Conservation (phyloP, 1,140 invertebrate species). For the Venturia canescens region DNA sequence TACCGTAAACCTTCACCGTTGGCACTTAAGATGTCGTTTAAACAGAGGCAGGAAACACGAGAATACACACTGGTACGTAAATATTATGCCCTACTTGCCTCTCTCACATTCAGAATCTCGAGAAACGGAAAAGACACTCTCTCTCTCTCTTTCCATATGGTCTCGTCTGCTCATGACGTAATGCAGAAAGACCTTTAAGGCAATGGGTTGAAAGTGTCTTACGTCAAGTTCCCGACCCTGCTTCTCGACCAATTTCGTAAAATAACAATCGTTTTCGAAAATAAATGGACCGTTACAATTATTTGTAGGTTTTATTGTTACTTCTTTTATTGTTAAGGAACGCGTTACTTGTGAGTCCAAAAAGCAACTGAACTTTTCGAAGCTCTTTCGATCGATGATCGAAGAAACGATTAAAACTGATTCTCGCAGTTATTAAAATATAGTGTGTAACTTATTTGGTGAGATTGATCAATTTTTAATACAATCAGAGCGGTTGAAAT, state of each 20-base stretch:
- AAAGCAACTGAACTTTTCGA: too few species aligned
- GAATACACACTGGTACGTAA: slow-evolving; percentile 72
- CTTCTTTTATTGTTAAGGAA: too few species aligned
- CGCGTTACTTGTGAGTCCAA: too few species aligned
- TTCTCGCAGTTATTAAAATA: too few species aligned
- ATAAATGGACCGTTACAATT: too few species aligned
- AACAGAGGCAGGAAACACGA: slow-evolving; percentile 74
- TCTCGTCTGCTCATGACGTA: slow-evolving; percentile 69
- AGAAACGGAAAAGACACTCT: slow-evolving; percentile 1
- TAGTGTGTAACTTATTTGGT: too few species aligned
- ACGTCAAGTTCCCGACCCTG: background rate
- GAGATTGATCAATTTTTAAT: too few species aligned
- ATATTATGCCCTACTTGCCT: slow-evolving; percentile 72
- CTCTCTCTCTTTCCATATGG: slow-evolving; percentile 61
- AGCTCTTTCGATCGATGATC: too few species aligned
- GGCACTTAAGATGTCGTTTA: slow-evolving; percentile 76
- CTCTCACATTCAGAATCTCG: slow-evolving; percentile 33
- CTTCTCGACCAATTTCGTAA: background rate
- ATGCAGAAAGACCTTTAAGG: slow-evolving; percentile 45
- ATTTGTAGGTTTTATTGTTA: too few species aligned
- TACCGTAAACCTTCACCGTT: slow-evolving; percentile 65
- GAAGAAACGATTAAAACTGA: too few species aligned
- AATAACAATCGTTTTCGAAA: too few species aligned
- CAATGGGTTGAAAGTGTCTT: slow-evolving; percentile 30
- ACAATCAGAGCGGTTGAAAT: too few species aligned